Base-by-base conservation (phyloP, 2,888 invertebrate species). In the Nymphalis c-album region DNA sequence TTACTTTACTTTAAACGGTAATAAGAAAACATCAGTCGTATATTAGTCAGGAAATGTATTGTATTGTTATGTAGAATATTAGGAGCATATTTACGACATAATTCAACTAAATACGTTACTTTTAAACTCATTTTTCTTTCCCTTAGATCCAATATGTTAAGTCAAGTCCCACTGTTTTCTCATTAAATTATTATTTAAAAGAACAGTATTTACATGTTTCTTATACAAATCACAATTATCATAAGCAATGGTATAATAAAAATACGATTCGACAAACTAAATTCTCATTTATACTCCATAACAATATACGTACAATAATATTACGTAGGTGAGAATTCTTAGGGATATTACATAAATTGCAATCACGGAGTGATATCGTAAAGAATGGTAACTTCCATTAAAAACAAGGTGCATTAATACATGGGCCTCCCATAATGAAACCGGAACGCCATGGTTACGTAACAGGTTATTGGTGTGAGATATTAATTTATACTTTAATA, bases 311-410 rank as follows among this genome's bases (percentile, higher is more conserved):
- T 50, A 50, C 16, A 45, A 61, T 62, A 50, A 61, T 58, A 61
- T 50, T 58, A 62, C 18, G 57, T 53, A 57, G 57, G 57, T 57
- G 57, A 57, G 57, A 57, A 57, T 40, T 58, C 46, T 67, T 57
- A 50, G 58, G 50, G 51, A 51, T 63, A 60, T 51, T 69, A 67
- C 73, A 81, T 84, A 82, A 81, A 84, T 82, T 74, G 78, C 75
- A 83, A 82, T 82, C 80, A 83, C 70, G 73, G 68, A 76, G 80
- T 70, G 73, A 76, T 81, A 78, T 67, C 60, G 46, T 63, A 64
- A 77, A 78, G 70, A 80, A 78, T 77, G 22, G 7, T 8, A 80
- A 67, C 67, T 67, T 64, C 26, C 59, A 63, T 68, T 71, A 71
- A 71, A 48, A 67, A 47, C 59, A 57, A 20, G 64, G 53, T 51